Evolutionary conservation across 2,888 invertebrate species (phyloP).

Genomic region (Leptinotarsa haldemani): DNA sequence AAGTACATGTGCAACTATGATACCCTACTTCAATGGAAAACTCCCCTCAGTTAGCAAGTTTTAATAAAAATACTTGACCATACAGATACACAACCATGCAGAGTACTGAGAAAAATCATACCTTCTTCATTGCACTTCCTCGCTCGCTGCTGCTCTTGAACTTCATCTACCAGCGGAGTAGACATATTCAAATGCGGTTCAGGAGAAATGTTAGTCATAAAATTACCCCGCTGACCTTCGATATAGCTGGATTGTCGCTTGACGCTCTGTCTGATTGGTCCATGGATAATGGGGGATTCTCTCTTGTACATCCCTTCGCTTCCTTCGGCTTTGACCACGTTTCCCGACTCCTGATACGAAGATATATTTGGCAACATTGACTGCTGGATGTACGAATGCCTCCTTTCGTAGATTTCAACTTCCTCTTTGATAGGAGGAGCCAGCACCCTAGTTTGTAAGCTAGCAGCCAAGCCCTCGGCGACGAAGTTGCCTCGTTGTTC

Average conservation of each 20-base stretch:
- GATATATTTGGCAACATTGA: constrained; percentile 47
- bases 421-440: constrained; percentile 63
- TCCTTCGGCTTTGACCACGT: constrained; percentile 56
- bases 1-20: too few relatives aligned
- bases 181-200: constrained; percentile 79
- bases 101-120: constrained; percentile 44
- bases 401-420: constrained; percentile 55
- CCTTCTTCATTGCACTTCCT: constrained; percentile 69
- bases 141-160: constrained; percentile 64
- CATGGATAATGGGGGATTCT: constrained; percentile 68
- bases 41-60: constrained; percentile 2
- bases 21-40: not conserved
- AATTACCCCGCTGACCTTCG: constrained; percentile 31
- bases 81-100: not conserved
- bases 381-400: constrained; percentile 60
- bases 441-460: constrained; percentile 83
- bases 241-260: constrained; percentile 54
- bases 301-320: constrained; percentile 64
- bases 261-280: constrained; percentile 66
- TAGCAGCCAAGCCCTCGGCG: constrained; percentile 82
- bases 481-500: constrained; percentile 61
- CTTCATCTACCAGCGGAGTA: constrained; percentile 74
- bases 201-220: constrained; percentile 62
- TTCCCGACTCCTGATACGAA: constrained; percentile 52
- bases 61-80: not conserved